Evolutionary conservation across 2,888 invertebrate species (phyloP), one percentile per base, ranked within the genome.

Genomic region (Platycheirus albimanus): DNA sequence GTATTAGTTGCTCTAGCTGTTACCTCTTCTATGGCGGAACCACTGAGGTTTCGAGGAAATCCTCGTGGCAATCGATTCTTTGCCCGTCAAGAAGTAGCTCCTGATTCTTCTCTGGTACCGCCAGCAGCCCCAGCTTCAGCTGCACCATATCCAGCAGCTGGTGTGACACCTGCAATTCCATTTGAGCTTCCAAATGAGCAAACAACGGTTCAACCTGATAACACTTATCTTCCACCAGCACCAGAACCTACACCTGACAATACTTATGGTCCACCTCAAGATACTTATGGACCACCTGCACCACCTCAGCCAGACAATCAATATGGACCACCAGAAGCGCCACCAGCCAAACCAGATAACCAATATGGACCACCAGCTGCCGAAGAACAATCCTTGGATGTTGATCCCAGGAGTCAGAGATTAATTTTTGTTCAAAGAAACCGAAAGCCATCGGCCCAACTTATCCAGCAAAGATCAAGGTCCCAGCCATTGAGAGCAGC

Each of bases 141-240:
- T 1, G 45, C 61, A 11, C 70, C 80, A 8, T 83, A 83, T 28
- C 81, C 81, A 43, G 71, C 81, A 54, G 77, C 77, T 6, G 81
- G 81, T 20, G 56, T 69, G 4, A 83, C 77, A 11, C 81, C 81
- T 10, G 52, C 51, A 2, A 43, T 77, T 56, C 38, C 56, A 38
- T 83, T 83, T n/a, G 81, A 83, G 13, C 43, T 83, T 11, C 77
- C 81, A 7, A 67, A 33, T 2, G 81, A 83, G 13, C 36, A 28
- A 17, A 72, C 81, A 5, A 77, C 76, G 1, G 61, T 45, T 56
- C 61, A 72, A 33, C 77, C 77, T 7, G 72, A 83, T 36, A 71
- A 77, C 20, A 83, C 71, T 4, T 83, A 83, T 72, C 49, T 71
- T n/a, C 81, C 81, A 49, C 81, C 80, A 13, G 64, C 77, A 15